These are phyloP conservation scores for Romanogobio albipinnatus DNA, from an alignment of 2,113 vertebrate species.

Conservation along the genomic window DNA sequence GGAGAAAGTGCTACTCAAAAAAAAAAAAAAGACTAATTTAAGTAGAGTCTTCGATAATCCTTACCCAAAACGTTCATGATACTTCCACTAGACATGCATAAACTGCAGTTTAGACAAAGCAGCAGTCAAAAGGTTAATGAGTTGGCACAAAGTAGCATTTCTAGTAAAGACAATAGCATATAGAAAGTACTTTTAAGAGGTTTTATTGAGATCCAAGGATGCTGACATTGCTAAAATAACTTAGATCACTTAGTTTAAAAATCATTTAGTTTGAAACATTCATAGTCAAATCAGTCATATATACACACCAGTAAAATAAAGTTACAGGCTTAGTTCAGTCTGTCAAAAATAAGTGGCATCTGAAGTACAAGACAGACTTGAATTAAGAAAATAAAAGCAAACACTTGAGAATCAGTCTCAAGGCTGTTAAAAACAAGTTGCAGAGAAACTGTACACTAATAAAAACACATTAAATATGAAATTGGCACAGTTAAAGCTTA, in stretches of 20 bases:
- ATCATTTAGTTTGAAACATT: slow-evolving; percentile 57
- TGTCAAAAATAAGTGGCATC: slow-evolving; percentile 11
- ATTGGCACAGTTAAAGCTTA: neutral
- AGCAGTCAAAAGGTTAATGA: neutral
- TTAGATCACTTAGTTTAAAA: slow-evolving; percentile 54
- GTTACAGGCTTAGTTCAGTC: slow-evolving; percentile 14
- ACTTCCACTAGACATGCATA: too few species aligned
- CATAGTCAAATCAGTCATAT: slow-evolving; percentile 40
- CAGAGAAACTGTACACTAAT: slow-evolving; percentile 12
- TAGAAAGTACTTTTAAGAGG: slow-evolving; percentile 33
- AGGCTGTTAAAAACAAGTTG: slow-evolving; percentile 47
- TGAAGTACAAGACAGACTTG: slow-evolving; percentile 33
- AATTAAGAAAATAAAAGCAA: slow-evolving; percentile 24
- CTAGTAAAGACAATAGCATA: neutral
- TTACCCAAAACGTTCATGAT: too few species aligned
- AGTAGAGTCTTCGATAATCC: too few species aligned
- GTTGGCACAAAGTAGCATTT: neutral
- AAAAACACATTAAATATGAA: neutral
- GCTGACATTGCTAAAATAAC: slow-evolving; percentile 46
- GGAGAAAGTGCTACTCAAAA: too few species aligned
- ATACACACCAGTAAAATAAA: slow-evolving; percentile 45
- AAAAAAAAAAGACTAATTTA: too few species aligned
- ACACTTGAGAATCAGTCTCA: neutral
- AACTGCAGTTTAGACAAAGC: neutral
- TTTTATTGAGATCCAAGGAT: slow-evolving; percentile 57